Base-by-base conservation (phyloP, 2,797 vertebrate genomes). In the Manis pentadactyla region DNA sequence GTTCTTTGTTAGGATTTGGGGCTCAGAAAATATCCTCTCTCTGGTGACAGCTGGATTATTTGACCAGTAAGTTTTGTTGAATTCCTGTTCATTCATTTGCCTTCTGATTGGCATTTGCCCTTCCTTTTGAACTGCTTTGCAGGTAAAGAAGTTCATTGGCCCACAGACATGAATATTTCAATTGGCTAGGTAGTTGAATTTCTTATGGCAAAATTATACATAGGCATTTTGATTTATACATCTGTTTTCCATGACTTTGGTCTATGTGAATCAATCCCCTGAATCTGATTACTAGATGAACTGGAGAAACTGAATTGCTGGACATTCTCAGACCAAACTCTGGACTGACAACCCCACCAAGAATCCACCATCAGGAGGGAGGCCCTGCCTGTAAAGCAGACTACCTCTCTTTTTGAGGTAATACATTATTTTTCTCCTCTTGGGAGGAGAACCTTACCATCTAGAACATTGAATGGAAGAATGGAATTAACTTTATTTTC, bases 171-270 rank as follows among this genome's bases (percentile, higher is more conserved):
- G 64, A 94, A n/a, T 64, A 93, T 77, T 92, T 83, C 64, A 68
- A 23, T 64, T 84, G 73, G 39, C n/a, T 61, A 29, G 37, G 57
- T 13, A 55, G 18, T 46, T 31, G 15, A 69, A 75, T 92, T 83
- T 77, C 37, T 64, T 64, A 39, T 21, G 69, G 51, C n/a, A 87
- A 75, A 84, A 83, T 64, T 57, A 17, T 63, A 85, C 2, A 4
- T 2, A 66, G n/a, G 27, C 12, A 53, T 75, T 97, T 77, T 79
- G 37, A 71, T 42, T 87, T 90, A 59, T n/a, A 69, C 4, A 73
- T 73, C 39, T 51, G 71, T 71, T 90, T 94, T 63, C 69, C 49
- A 64, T 64, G 57, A 69, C 51, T 84, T 94, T 46, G 89, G 82
- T 37, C 37, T 87, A 11, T 46, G 68, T 57, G 73, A 89, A 18